Conservation (phyloP, 2,888 invertebrate genomes). For the Caenorhabditis sp. region DNA sequence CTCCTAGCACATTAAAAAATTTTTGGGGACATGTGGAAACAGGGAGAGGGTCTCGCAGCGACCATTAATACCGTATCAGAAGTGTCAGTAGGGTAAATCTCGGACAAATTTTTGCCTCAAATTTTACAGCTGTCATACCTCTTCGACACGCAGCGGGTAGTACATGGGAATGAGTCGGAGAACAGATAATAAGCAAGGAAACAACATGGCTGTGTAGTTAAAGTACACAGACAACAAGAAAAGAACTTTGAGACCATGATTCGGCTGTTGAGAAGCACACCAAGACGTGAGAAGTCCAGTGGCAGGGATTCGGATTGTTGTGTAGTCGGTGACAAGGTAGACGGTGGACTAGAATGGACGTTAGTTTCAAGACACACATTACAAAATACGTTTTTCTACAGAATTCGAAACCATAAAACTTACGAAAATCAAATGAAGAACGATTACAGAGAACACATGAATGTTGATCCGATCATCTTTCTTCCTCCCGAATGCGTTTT, state of each 20-base stretch:
- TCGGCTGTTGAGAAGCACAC: conserved; percentile 30
- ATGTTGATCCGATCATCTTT: background rate
- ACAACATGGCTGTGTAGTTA: conserved; percentile 23
- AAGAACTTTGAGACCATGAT: conserved; percentile 6
- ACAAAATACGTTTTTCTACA: no score
- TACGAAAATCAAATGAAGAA: background rate
- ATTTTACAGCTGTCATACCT: no score
- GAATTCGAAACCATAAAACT: no score
- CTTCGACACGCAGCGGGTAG: no score
- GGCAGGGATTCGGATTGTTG: conserved; percentile 19
- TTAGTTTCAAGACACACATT: no score
- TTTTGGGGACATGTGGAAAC: no score
- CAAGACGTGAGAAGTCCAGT: conserved; percentile 25
- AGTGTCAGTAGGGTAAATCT: background rate
- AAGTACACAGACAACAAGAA: conserved; percentile 15
- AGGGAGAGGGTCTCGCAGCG: no score
- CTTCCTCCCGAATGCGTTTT: background rate
- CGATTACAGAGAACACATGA: conserved; percentile 4
- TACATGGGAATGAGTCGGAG: conserved; percentile 14
- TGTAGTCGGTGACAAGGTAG: conserved; percentile 28
- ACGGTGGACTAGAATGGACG: no score
- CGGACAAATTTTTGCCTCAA: no score
- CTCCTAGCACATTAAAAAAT: no score
- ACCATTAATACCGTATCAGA: no score
- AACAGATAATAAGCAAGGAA: conserved; percentile 19